These are phyloP conservation scores for Esox lucius DNA, from an alignment of 2,797 vertebrate species.

Conservation along the genomic window DNA sequence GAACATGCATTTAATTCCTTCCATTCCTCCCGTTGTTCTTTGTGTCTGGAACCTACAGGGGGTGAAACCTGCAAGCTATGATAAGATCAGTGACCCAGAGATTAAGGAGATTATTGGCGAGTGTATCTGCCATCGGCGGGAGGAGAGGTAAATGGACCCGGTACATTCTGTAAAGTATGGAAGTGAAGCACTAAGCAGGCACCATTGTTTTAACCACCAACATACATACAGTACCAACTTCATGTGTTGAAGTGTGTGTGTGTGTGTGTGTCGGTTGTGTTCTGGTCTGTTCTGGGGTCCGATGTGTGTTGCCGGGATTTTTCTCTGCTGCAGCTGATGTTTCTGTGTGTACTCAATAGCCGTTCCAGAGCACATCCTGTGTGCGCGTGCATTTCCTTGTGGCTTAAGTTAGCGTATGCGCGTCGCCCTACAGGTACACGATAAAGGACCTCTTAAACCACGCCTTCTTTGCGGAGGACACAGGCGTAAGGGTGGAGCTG, in stretches of 20 bases:
- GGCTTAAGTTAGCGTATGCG: slow-evolving; percentile 1
- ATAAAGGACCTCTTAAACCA: slow-evolving; percentile 98
- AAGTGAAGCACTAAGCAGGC: not conserved
- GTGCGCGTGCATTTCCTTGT: not conserved
- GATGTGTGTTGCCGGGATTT: slow-evolving; percentile 43
- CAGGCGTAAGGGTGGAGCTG: slow-evolving; percentile 96
- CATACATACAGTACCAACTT: not conserved
- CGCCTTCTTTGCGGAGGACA: slow-evolving; percentile 98
- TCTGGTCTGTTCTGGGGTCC: not conserved
- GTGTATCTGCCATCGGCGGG: slow-evolving; percentile 95
- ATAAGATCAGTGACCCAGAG: slow-evolving; percentile 94
- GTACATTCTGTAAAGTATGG: not conserved
- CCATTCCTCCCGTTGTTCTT: slow-evolving; percentile 5
- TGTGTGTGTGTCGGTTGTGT: not conserved
- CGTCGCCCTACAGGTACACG: slow-evolving; percentile 82
- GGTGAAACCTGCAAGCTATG: slow-evolving; percentile 96
- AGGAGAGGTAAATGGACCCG: slow-evolving; percentile 86
- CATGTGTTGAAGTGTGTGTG: no score
- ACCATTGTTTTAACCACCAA: slow-evolving; percentile 10
- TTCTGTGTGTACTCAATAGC: slow-evolving; percentile 31
- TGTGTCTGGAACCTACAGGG: slow-evolving; percentile 74
- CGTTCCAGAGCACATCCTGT: slow-evolving; percentile 22
- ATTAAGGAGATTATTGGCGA: slow-evolving; percentile 99
- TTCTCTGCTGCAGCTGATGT: slow-evolving; percentile 34
- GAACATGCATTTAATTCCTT: not conserved